A percentile compares a stretch with the other conserved stretches of the same genome.
phyloP scores from a whole-genome alignment of 2,797 vertebrate genomes.

The Naso thynnoides region DNA sequence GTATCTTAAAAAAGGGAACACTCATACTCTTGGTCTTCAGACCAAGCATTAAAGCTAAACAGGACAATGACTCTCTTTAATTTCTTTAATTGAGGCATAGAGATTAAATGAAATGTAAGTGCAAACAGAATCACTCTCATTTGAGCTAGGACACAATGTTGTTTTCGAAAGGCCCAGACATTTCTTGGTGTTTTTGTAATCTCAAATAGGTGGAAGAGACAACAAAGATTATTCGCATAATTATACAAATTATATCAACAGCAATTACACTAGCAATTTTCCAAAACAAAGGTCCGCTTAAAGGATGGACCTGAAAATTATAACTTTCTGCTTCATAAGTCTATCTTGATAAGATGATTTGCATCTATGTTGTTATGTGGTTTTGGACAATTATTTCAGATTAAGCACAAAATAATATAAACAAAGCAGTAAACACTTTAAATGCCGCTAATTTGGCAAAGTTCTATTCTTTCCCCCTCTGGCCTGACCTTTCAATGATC shows the following conservation, averaged over 20 bases:
- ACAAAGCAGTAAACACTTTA: background rate
- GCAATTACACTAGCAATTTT: constrained; percentile 5
- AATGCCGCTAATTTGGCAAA: background rate
- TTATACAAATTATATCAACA: background rate
- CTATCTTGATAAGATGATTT: background rate
- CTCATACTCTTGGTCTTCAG: background rate
- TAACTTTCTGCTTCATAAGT: background rate
- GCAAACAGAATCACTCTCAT: background rate
- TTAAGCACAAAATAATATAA: background rate
- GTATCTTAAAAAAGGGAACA: background rate
- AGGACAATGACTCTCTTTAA: background rate
- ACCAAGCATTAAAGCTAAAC: background rate
- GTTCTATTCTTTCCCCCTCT: background rate
- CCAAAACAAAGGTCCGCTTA: background rate
- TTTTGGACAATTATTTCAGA: background rate
- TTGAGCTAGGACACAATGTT: background rate
- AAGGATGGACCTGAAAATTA: background rate
- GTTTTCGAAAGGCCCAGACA: background rate
- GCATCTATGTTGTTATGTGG: background rate
- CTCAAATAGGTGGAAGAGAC: background rate
- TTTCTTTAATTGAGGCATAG: background rate
- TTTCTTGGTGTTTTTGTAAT: background rate
- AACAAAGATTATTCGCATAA: background rate
- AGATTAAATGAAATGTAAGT: background rate
- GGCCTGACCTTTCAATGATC: background rate